Percentiles rank a stretch among this genome's conserved stretches.
Conservation (phyloP, 1,140 invertebrate species). For the Andricus grossulariae region DNA sequence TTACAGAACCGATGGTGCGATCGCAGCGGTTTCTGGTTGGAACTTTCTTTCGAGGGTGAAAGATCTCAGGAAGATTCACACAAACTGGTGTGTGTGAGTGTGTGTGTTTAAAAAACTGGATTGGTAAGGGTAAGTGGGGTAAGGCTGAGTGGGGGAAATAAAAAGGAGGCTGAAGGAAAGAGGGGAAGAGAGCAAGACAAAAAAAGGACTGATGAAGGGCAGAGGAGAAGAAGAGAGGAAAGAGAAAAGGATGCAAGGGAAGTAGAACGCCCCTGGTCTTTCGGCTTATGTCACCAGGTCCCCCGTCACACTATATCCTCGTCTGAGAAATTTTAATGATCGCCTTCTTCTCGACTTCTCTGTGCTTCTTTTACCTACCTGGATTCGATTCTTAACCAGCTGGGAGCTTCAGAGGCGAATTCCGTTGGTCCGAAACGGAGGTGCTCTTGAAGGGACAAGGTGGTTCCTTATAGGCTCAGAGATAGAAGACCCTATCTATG, state of each 20-base stretch:
- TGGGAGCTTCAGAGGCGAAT: slow-evolving; percentile 59
- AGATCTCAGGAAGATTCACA: too few relatives aligned
- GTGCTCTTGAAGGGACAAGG: slow-evolving; percentile 43
- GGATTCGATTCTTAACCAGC: slow-evolving; percentile 60
- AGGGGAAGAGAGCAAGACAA: slow-evolving; percentile 33
- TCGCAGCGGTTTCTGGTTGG: slow-evolving; percentile 36
- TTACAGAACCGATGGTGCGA: slow-evolving; percentile 26
- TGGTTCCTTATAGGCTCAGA: slow-evolving; percentile 12
- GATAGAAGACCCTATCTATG: slow-evolving; percentile 32
- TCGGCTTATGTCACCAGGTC: slow-evolving; percentile 56
- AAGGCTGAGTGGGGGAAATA: slow-evolving; percentile 14
- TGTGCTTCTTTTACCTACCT: slow-evolving; percentile 61
- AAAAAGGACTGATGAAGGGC: neutral
- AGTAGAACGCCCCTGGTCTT: slow-evolving; percentile 62
- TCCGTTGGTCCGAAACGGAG: slow-evolving; percentile 45
- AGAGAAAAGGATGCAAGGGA: slow-evolving; percentile 51
- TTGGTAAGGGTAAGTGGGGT: slow-evolving; percentile 6
- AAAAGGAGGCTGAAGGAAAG: slow-evolving; percentile 34
- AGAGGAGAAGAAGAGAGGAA: slow-evolving; percentile 2
- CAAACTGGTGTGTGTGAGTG: too few relatives aligned
- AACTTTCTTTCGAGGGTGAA: neutral
- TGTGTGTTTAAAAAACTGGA: too few relatives aligned
- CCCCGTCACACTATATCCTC: slow-evolving; percentile 53
- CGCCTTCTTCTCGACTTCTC: slow-evolving; percentile 53
- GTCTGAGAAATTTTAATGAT: slow-evolving; percentile 67